phyloP scores from a whole-genome alignment of 2,113 vertebrate genomes.

The Petromus typicus region DNA sequence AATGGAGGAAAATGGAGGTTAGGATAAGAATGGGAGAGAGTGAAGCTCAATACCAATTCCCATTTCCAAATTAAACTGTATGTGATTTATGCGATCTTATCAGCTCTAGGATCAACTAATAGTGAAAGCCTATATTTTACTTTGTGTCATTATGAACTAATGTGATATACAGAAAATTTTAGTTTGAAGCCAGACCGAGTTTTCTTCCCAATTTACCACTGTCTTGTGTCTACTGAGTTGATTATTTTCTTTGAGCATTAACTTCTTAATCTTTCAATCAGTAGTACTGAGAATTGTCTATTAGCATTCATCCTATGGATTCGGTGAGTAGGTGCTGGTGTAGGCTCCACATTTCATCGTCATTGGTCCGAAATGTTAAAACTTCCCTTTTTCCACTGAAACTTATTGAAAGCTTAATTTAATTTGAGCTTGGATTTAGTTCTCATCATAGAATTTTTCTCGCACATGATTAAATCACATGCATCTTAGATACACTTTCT shows the following conservation, averaged over 20 bases:
- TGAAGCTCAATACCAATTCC: background rate
- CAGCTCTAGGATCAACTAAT: background rate
- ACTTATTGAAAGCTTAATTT: conserved; percentile 30
- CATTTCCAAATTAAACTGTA: background rate
- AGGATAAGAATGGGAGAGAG: background rate
- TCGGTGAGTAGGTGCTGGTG: background rate
- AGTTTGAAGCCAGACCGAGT: background rate
- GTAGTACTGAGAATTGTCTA: background rate
- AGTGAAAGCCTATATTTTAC: background rate
- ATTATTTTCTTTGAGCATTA: conserved; percentile 53
- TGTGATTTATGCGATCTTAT: background rate
- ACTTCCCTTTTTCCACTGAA: background rate
- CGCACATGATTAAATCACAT: background rate
- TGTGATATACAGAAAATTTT: background rate
- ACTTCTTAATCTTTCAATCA: background rate
- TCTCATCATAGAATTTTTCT: background rate
- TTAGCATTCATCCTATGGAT: background rate
- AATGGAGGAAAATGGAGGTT: background rate
- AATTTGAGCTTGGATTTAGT: background rate
- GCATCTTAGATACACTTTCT: background rate
- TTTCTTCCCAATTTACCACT: background rate
- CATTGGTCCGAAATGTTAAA: background rate
- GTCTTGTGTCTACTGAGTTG: background rate
- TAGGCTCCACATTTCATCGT: background rate
- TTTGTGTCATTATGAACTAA: conserved; percentile 13